Percentiles rank a stretch among this genome's conserved stretches.
phyloP scores from a whole-genome alignment of 2,113 vertebrate genomes.

The Oreochromis tanganicae region DNA sequence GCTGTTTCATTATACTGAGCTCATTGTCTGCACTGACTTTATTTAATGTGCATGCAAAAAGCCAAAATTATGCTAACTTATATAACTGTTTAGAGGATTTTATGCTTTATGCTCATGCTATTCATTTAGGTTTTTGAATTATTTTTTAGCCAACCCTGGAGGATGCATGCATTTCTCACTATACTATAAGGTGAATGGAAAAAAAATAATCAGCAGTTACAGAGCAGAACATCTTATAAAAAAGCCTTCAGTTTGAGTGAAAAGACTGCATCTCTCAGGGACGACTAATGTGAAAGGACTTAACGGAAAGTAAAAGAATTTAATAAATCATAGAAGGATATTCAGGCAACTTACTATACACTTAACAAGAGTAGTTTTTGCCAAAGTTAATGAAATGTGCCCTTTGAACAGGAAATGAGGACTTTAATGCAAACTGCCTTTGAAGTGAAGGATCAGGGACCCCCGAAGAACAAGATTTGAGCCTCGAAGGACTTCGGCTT shows the following conservation, averaged over 20 bases:
- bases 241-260: not conserved
- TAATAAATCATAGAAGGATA: not conserved
- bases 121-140: not conserved
- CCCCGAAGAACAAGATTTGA: not conserved
- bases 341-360: not conserved
- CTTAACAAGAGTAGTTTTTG: not conserved
- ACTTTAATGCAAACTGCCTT: not conserved
- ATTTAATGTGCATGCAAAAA: not conserved
- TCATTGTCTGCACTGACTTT: not conserved
- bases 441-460: not conserved
- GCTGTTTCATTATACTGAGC: not conserved
- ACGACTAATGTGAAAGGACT: not conserved
- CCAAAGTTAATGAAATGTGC: not conserved
- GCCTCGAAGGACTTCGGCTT: not conserved
- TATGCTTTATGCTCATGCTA: not conserved
- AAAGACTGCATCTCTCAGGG: not conserved
- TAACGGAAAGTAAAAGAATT: not conserved
- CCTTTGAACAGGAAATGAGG: not conserved
- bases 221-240: not conserved
- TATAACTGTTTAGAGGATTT: not conserved
- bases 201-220: not conserved
- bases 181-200: not conserved
- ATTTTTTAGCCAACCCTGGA: not conserved
- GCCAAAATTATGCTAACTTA: not conserved
- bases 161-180: not conserved